Evolutionary conservation across 1,140 invertebrate species (phyloP).

Genomic region (Tyrophagus putrescentiae): DNA sequence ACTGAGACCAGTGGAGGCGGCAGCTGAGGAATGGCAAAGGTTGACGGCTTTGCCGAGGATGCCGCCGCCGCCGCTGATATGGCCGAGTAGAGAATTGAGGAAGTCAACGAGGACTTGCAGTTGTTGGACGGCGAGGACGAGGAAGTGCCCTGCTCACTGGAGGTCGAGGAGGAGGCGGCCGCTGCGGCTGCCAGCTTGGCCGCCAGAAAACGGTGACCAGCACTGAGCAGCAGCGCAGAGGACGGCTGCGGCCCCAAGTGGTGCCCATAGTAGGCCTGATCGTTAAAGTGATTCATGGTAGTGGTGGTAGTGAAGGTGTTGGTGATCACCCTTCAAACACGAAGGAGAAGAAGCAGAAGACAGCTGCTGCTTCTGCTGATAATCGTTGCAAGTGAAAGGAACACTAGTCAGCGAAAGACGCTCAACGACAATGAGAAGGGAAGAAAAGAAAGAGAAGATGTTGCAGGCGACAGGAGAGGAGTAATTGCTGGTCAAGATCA

Average conservation of each 20-base stretch:
- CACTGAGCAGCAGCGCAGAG: background rate
- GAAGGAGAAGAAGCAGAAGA: too few species aligned
- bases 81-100: background rate
- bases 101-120: background rate
- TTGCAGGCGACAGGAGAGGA: too few species aligned
- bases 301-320: background rate
- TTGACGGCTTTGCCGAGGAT: background rate
- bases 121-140: background rate
- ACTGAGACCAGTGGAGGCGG: background rate
- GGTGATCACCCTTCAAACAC: too few species aligned
- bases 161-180: background rate
- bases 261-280: background rate
- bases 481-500: slow-evolving; percentile 15
- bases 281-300: background rate
- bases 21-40: background rate
- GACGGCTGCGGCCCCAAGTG: background rate
- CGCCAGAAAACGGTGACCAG: background rate
- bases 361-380: too few species aligned
- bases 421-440: too few species aligned
- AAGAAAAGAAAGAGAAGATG: too few species aligned
- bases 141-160: too few species aligned
- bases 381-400: too few species aligned
- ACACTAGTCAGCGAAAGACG: too few species aligned
- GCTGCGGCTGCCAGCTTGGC: background rate
- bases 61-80: background rate